These are phyloP conservation scores for Parazoanthus darwini DNA, from an alignment of 92 coral and sea anemone genomes.

Conservation along the genomic window DNA sequence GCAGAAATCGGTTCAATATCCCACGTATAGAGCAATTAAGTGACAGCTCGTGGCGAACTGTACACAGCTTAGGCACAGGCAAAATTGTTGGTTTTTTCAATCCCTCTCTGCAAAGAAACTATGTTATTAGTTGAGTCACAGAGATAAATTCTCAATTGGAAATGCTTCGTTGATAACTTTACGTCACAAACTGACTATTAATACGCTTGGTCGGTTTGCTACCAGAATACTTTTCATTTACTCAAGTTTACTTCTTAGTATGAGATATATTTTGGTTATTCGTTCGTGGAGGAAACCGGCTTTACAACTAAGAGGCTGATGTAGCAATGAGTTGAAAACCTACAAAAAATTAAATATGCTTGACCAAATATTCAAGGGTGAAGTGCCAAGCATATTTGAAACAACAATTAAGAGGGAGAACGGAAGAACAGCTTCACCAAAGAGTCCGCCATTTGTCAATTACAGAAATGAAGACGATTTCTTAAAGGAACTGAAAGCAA, in stretches of 20 bases:
- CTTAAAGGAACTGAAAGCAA: constrained; percentile 73
- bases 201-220: background rate
- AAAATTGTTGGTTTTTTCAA: constrained; percentile 1
- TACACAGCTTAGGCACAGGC: constrained; percentile 5
- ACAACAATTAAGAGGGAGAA: constrained; percentile 84
- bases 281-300: background rate
- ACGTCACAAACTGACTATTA: background rate
- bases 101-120: constrained; percentile 1
- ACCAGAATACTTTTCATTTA: background rate
- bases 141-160: background rate
- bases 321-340: background rate
- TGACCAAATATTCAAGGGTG: constrained; percentile 94
- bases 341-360: constrained; percentile 54
- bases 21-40: constrained; percentile 33
- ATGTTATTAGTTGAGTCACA: constrained; percentile 10
- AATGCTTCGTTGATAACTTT: background rate
- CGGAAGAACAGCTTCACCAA: constrained; percentile 59
- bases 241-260: background rate
- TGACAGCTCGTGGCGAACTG: constrained; percentile 19
- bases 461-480: constrained; percentile 97
- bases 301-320: background rate
- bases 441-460: constrained; percentile 53
- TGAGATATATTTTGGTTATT: background rate
- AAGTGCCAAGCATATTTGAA: constrained; percentile 88
- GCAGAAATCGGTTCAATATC: constrained; percentile 2